These are phyloP conservation scores for Dilophus febrilis DNA, from an alignment of 2,888 invertebrate genomes.

Conservation along the genomic window DNA sequence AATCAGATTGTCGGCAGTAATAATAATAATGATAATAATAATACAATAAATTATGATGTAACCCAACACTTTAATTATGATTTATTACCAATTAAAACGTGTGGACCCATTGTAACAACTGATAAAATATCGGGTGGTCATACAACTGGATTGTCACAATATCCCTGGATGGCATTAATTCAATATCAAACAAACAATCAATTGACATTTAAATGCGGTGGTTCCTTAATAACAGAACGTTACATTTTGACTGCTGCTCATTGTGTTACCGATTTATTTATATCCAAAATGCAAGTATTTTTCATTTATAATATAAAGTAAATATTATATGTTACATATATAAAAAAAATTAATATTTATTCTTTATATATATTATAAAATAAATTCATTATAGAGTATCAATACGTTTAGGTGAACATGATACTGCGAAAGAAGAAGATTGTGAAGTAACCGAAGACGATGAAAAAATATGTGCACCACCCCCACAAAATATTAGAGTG, in stretches of 20 bases:
- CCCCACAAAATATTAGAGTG: conserved; percentile 14
- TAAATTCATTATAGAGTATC: conserved; percentile 8
- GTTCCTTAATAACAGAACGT: conserved; percentile 19
- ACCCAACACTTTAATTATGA: conserved; percentile 6
- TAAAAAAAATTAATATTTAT: too few species aligned
- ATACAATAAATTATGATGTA: too few species aligned
- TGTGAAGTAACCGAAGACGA: conserved; percentile 15
- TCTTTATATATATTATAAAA: background rate
- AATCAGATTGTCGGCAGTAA: too few species aligned
- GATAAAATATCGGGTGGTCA: conserved; percentile 43
- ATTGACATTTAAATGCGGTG: conserved; percentile 24
- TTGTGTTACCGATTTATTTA: conserved; percentile 13
- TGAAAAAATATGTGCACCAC: conserved; percentile 22
- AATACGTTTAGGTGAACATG: conserved; percentile 18
- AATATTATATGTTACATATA: too few species aligned
- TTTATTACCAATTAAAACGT: conserved; percentile 17
- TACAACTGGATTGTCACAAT: conserved; percentile 41
- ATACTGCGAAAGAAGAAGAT: conserved; percentile 12
- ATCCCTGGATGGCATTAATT: conserved; percentile 63
- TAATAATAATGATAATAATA: too few species aligned
- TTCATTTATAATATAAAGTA: too few species aligned
- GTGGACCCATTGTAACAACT: conserved; percentile 36
- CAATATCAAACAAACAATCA: conserved; percentile 32
- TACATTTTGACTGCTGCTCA: conserved; percentile 25
- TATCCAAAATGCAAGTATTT: too few species aligned